Conservation (phyloP, 2,888 invertebrate genomes). For the Drosophila subsilvestris region DNA sequence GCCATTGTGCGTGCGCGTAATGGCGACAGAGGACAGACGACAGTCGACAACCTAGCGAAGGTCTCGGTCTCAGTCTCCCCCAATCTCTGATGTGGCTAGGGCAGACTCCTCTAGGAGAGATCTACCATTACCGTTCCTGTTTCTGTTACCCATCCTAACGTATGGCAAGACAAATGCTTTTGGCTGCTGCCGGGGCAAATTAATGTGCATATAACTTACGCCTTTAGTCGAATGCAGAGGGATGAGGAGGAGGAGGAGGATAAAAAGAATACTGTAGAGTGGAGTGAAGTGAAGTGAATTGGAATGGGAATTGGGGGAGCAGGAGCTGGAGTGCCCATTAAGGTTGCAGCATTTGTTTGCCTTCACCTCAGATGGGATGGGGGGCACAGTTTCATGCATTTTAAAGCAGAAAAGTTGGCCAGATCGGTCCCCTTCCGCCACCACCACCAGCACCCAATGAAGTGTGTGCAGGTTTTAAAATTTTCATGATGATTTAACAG, state of each 20-base stretch:
- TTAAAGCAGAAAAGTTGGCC: conserved; percentile 50
- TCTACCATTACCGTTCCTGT: conserved; percentile 7
- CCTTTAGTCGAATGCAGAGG: conserved; percentile 29
- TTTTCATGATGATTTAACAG: conserved; percentile 72
- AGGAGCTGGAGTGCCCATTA: conserved; percentile 49
- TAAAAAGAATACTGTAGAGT: conserved; percentile 5
- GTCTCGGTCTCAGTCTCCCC: conserved; percentile 10
- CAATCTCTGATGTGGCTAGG: conserved; percentile 1
- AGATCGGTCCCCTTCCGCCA: neutral
- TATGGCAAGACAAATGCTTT: conserved; percentile 65
- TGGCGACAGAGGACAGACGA: conserved; percentile 62
- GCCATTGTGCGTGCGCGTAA: conserved; percentile 75
- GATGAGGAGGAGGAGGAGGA: neutral
- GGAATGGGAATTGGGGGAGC: neutral
- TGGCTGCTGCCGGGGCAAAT: conserved; percentile 66
- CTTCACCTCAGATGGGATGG: conserved; percentile 3
- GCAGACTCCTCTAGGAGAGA: neutral
- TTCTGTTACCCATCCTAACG: conserved; percentile 17
- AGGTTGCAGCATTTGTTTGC: conserved; percentile 66
- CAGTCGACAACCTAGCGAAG: conserved; percentile 42
- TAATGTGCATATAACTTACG: conserved; percentile 70
- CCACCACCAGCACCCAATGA: too few species aligned
- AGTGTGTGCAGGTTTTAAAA: conserved; percentile 71
- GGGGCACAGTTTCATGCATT: conserved; percentile 62
- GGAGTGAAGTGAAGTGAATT: conserved; percentile 8